phyloP scores from a whole-genome alignment of 2,797 vertebrate species.

The Darevskia mixta region DNA sequence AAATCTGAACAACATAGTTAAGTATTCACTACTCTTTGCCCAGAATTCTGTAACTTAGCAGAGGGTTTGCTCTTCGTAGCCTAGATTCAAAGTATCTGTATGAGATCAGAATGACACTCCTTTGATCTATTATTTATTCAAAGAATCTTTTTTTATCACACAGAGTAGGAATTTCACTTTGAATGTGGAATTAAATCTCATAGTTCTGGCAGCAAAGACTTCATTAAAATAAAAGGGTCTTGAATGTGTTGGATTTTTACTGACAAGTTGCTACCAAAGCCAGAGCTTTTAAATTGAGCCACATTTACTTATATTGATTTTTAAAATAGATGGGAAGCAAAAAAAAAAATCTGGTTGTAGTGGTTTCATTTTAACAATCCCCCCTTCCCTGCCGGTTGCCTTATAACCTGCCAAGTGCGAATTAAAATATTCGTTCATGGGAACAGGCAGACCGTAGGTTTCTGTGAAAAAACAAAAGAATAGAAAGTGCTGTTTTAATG shows the following conservation, averaged over 20 bases:
- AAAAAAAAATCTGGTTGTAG: constrained; percentile 32
- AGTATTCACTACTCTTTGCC: constrained; percentile 18
- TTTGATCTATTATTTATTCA: constrained; percentile 75
- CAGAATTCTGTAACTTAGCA: constrained; percentile 7
- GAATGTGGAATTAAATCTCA: constrained; percentile 72
- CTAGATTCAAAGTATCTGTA: not conserved
- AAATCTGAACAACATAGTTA: constrained; percentile 41
- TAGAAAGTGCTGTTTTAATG: not conserved
- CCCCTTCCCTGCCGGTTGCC: constrained; percentile 21
- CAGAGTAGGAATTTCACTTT: constrained; percentile 68
- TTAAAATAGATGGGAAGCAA: constrained; percentile 38
- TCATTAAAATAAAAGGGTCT: constrained; percentile 69
- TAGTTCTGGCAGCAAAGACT: constrained; percentile 55
- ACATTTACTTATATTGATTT: constrained; percentile 51
- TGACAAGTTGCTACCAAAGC: constrained; percentile 62
- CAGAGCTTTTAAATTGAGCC: constrained; percentile 59
- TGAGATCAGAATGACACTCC: constrained; percentile 59
- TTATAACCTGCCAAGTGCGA: constrained; percentile 58
- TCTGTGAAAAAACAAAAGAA: constrained; percentile 26
- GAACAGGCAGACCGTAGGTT: constrained; percentile 34
- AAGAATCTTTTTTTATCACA: constrained; percentile 61
- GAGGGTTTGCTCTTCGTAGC: constrained; percentile 22
- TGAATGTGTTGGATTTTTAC: constrained; percentile 47
- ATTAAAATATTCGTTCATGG: constrained; percentile 60
- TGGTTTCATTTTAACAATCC: constrained; percentile 38